phyloP scores from a whole-genome alignment of 1,140 invertebrate genomes.

The Megalopta genalis region DNA sequence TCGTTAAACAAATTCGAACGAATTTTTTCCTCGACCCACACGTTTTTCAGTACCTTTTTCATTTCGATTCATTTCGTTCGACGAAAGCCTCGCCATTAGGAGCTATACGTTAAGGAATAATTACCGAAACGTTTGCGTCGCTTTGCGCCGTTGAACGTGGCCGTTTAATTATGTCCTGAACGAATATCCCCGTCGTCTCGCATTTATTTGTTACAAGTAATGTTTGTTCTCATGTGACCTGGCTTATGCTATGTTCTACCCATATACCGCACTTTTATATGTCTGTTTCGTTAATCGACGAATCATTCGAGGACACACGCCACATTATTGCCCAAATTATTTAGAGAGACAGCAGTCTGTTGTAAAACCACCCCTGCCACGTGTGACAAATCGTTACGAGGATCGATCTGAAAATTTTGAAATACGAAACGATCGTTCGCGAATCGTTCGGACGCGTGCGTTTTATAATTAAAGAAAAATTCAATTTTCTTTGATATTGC shows the following conservation, averaged over 20 bases:
- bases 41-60: neutral
- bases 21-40: neutral
- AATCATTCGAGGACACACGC: neutral
- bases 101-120: conserved; percentile 14
- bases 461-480: no score
- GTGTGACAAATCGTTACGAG: no score
- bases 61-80: neutral
- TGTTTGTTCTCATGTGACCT: conserved; percentile 65
- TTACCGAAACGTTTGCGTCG: neutral
- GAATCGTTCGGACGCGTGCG: no score
- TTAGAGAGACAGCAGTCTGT: neutral
- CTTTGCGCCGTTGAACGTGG: neutral
- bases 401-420: no score
- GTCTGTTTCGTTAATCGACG: conserved; percentile 43
- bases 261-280: conserved; percentile 60
- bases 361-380: no score
- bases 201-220: conserved; percentile 53
- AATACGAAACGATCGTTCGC: no score
- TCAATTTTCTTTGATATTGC: no score
- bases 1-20: neutral
- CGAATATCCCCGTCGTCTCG: conserved; percentile 40
- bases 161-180: conserved; percentile 24
- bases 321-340: neutral
- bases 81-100: neutral
- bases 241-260: conserved; percentile 68